phyloP scores from a whole-genome alignment of 2,113 vertebrate species.

The Lophochroa leadbeateri region DNA sequence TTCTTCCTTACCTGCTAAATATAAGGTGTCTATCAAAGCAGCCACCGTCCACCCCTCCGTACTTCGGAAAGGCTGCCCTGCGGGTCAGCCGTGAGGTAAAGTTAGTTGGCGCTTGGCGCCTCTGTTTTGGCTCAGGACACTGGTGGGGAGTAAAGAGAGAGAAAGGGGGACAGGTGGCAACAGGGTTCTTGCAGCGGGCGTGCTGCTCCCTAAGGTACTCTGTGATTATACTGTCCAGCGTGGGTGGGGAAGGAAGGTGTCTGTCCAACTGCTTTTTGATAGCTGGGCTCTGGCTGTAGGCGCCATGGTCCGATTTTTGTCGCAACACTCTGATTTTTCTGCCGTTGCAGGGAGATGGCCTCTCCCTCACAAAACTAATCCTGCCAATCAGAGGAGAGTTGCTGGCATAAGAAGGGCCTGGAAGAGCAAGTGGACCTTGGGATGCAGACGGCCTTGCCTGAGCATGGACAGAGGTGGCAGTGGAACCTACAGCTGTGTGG shows the following conservation, averaged over 20 bases:
- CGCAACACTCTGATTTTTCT: constrained; percentile 90
- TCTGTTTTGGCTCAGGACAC: constrained; percentile 98
- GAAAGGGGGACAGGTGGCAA: constrained; percentile 98
- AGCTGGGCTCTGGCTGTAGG: constrained; percentile 97
- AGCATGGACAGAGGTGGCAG: constrained; percentile 76
- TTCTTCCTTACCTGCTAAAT: constrained; percentile 90
- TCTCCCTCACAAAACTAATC: constrained; percentile 93
- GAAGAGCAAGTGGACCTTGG: constrained; percentile 75
- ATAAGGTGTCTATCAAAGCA: constrained; percentile 99
- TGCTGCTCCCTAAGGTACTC: constrained; percentile 98
- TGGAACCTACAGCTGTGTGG: constrained; percentile 77
- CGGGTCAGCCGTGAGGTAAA: constrained; percentile 94
- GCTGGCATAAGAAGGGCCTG: constrained; percentile 79
- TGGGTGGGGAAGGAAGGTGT: constrained; percentile 94
- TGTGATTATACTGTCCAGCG: constrained; percentile 97
- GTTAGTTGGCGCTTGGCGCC: constrained; percentile 95
- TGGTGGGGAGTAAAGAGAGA: constrained; percentile 98
- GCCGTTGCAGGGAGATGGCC: constrained; percentile 83
- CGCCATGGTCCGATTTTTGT: constrained; percentile 97
- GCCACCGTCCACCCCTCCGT: constrained; percentile 95
- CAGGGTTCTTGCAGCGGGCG: constrained; percentile 98
- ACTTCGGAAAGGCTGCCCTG: constrained; percentile 94
- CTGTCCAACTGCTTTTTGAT: constrained; percentile 98
- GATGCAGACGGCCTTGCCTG: constrained; percentile 82
- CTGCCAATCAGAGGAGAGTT: constrained; percentile 90